Evolutionary conservation across 1,140 invertebrate genomes (phyloP).

Genomic region (Cotesia chilonis): DNA sequence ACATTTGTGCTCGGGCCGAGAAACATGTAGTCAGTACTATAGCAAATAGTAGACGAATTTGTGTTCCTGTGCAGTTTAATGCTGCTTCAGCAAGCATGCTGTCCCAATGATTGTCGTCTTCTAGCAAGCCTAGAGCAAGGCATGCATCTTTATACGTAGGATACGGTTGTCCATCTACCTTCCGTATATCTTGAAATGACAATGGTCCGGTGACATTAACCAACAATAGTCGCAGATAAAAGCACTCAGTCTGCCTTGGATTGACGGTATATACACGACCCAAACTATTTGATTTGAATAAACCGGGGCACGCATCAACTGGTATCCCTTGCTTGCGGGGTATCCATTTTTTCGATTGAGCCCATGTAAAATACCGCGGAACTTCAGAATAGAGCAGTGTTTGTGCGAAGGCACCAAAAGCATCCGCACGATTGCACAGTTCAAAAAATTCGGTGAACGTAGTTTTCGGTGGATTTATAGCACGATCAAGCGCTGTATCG

Average conservation of each 20-base stretch:
- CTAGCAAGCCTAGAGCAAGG: too few species aligned
- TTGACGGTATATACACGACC: constrained; percentile 55
- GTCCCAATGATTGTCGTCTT: constrained; percentile 58
- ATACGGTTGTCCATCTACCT: too few species aligned
- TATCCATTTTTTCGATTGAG: constrained; percentile 46
- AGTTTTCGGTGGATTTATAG: constrained; percentile 37
- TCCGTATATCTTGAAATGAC: constrained; percentile 32
- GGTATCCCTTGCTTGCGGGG: constrained; percentile 47
- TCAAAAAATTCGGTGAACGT: constrained; percentile 54
- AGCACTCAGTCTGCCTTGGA: constrained; percentile 27
- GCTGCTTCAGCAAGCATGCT: constrained; percentile 52
- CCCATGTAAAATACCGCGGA: constrained; percentile 57
- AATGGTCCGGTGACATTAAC: constrained; percentile 44
- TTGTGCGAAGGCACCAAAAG: constrained; percentile 50
- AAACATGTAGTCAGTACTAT: constrained; percentile 38
- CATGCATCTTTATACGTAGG: too few species aligned
- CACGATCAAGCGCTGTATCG: constrained; percentile 39
- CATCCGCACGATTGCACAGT: constrained; percentile 37
- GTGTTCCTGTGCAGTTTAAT: constrained; percentile 43
- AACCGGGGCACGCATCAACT: constrained; percentile 44
- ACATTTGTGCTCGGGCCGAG: not conserved
- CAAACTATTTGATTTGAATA: constrained; percentile 36
- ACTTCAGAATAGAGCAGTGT: constrained; percentile 58
- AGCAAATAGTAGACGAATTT: constrained; percentile 48
- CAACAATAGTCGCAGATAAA: constrained; percentile 48